Conservation (phyloP, 2,797 vertebrate species). For the Podarcis siculus region DNA sequence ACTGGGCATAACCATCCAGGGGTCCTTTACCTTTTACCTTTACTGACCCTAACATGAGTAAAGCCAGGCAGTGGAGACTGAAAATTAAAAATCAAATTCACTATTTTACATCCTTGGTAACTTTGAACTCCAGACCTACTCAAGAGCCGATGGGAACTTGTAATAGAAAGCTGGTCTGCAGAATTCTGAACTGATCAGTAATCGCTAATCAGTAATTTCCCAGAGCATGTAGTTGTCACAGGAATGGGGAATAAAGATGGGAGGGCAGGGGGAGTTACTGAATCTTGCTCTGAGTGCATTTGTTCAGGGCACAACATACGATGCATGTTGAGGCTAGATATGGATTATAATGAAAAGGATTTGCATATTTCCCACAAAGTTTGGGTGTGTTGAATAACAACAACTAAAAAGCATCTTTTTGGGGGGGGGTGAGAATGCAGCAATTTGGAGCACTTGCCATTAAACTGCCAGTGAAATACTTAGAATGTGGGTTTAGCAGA, state of each 20-base stretch:
- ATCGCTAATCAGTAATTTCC: conserved; percentile 63
- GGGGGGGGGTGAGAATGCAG: conserved; percentile 31
- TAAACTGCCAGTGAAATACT: conserved; percentile 45
- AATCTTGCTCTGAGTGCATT: conserved; percentile 64
- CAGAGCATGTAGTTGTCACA: conserved; percentile 63
- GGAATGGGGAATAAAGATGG: conserved; percentile 56
- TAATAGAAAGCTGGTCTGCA: conserved; percentile 62
- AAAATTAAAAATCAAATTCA: conserved; percentile 61
- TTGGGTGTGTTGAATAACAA: conserved; percentile 63
- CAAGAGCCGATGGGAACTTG: conserved; percentile 47
- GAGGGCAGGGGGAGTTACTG: conserved; percentile 20
- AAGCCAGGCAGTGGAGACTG: conserved; percentile 62
- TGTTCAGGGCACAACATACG: conserved; percentile 57
- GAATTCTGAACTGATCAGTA: conserved; percentile 65
- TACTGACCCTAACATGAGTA: conserved; percentile 66
- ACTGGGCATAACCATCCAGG: too few relatives aligned
- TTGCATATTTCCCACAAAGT: conserved; percentile 72
- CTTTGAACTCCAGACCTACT: conserved; percentile 57
- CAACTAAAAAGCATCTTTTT: conserved; percentile 54
- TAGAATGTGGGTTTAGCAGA: conserved; percentile 9
- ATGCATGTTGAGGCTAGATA: conserved; percentile 69
- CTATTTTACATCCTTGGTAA: conserved; percentile 51
- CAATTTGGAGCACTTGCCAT: conserved; percentile 47
- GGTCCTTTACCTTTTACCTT: too few relatives aligned
- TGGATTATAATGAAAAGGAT: conserved; percentile 69